These are phyloP conservation scores for Drymonia ruficornis DNA, from an alignment of 2,888 invertebrate genomes.

Conservation along the genomic window DNA sequence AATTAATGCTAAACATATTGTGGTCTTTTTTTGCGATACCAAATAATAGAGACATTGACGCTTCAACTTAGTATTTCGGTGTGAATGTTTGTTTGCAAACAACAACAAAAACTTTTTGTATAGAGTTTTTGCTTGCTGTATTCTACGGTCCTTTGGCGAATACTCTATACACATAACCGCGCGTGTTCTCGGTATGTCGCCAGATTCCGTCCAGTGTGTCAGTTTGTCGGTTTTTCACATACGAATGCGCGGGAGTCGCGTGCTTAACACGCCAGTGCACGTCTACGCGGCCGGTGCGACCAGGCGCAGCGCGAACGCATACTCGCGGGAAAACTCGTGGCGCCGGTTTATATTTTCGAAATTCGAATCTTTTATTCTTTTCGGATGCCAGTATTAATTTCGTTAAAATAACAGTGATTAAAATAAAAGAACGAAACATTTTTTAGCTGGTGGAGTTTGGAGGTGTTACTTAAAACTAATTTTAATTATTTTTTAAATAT, in stretches of 20 bases:
- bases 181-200: constrained; percentile 42
- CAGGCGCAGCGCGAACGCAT: constrained; percentile 61
- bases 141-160: not conserved
- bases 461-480: not conserved
- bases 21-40: no score
- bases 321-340: constrained; percentile 47
- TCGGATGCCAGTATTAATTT: constrained; percentile 3
- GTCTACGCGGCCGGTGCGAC: constrained; percentile 60
- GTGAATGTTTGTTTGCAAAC: no score
- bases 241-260: constrained; percentile 64
- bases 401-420: not conserved
- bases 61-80: no score
- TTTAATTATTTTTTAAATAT: not conserved
- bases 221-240: constrained; percentile 71
- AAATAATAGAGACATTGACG: no score
- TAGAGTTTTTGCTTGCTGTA: no score
- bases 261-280: constrained; percentile 68
- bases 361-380: constrained; percentile 20
- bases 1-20: no score
- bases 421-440: not conserved
- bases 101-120: no score
- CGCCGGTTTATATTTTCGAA: constrained; percentile 6
- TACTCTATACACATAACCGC: not conserved
- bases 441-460: not conserved
- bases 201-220: constrained; percentile 43